phyloP scores from a whole-genome alignment of 2,113 vertebrate genomes.

The Pedetes capensis region DNA sequence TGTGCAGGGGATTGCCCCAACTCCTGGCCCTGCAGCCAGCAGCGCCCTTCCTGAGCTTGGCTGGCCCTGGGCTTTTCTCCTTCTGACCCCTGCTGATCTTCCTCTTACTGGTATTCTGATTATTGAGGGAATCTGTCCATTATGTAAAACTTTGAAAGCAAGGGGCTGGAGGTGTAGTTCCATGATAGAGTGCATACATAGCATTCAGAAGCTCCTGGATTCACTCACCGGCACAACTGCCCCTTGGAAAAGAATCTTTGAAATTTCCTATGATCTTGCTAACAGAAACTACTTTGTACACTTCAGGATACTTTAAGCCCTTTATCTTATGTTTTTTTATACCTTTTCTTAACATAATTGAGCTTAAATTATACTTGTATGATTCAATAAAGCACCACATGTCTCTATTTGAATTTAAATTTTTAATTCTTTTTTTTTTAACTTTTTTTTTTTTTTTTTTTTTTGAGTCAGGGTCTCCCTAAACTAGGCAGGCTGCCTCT shows the following conservation, averaged over 20 bases:
- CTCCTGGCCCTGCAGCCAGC: neutral
- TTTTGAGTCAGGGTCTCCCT: too few species aligned
- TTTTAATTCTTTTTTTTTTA: too few species aligned
- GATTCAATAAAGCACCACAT: neutral
- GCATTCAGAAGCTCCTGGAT: neutral
- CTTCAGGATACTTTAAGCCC: neutral
- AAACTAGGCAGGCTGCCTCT: too few species aligned
- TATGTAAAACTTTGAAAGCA: neutral
- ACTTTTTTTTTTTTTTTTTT: too few species aligned
- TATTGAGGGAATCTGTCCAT: neutral
- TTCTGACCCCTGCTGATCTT: fast-evolving
- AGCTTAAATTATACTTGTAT: neutral
- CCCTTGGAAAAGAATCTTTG: neutral
- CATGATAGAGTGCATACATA: neutral
- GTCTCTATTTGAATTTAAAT: neutral
- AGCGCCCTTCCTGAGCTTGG: fast-evolving
- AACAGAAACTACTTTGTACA: neutral
- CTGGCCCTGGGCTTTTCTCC: neutral
- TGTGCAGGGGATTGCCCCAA: neutral
- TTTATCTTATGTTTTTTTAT: neutral
- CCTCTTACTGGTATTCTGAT: neutral
- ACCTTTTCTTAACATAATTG: neutral
- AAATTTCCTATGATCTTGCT: neutral
- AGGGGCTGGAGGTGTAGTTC: too few species aligned
- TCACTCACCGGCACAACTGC: neutral